Evolutionary conservation across 2,797 vertebrate genomes (phyloP), one percentile per base, ranked within the genome.

Genomic region (Tragelaphus eurycerus): DNA sequence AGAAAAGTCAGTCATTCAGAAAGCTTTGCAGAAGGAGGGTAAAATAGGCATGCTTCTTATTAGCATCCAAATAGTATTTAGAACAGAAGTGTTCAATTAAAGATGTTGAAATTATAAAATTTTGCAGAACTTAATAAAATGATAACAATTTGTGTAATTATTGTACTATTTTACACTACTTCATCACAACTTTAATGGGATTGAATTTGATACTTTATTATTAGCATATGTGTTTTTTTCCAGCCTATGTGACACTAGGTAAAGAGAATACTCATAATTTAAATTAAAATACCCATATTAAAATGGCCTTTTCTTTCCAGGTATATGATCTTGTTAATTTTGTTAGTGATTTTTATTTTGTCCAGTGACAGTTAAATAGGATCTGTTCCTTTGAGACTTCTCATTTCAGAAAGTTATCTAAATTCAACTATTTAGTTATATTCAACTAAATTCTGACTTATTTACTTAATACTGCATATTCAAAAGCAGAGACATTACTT

Each of bases 91-190:
- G 19, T 96, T 96, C 93, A 95, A 59, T 95, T 96, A 88, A 96
- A 82, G 67, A 98, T 90, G 43, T 43, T 98, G 81, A 95, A 97
- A 95, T 95, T 90, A 76, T 57, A 90, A 94, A 91, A 89, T 94
- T 97, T 96, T 96, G 29, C 4, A 83, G 86, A 95, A 97, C 67
- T 96, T 98, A 93, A 31, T 88, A 93, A 90, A 57, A 96, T 91
- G 64, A 89, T 94, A 97, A 95, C 91, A 93, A 96, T 97, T 95
- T 96, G 38, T 93, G 3, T 96, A 97, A 97, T 97, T 96, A 93
- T 67, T 95, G 17, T 78, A 90, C 78, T 92, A 81, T 97, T 98
- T 97, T 94, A 83, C 86, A 82, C 85, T 64, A 90, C 90, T 95
- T 96, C 60, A 97, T 93, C 97, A 71, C 6, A 8, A 16, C 31